Conservation (phyloP, 2,888 invertebrate genomes). For the Eugnorisma glareosa region DNA sequence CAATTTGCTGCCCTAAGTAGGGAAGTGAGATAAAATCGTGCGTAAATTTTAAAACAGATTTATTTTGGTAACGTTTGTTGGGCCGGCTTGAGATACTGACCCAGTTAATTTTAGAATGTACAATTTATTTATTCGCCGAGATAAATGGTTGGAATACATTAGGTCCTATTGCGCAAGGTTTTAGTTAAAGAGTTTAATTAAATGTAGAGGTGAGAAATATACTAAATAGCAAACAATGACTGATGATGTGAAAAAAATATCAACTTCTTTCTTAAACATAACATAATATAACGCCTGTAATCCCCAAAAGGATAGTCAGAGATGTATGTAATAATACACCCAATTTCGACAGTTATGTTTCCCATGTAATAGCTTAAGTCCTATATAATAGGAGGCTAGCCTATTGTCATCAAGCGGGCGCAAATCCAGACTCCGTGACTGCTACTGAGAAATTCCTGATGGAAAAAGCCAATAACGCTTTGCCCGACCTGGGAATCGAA, state of each 20-base stretch:
- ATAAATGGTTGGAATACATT: conserved; percentile 36
- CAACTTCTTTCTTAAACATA: neutral
- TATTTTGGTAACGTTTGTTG: conserved; percentile 32
- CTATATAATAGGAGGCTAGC: too few species aligned
- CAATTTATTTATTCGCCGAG: conserved; percentile 8
- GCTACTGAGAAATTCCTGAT: too few species aligned
- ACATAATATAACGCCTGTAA: too few species aligned
- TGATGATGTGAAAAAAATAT: neutral
- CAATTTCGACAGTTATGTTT: too few species aligned
- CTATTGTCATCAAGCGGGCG: too few species aligned
- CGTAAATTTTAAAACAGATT: conserved; percentile 54
- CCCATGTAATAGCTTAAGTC: too few species aligned
- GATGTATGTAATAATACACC: too few species aligned
- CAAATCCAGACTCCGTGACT: too few species aligned
- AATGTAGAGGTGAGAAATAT: neutral
- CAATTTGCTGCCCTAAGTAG: conserved; percentile 50
- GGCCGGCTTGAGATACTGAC: conserved; percentile 27
- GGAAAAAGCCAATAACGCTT: too few species aligned
- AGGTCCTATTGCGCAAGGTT: neutral
- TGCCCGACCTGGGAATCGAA: too few species aligned
- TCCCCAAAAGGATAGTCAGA: too few species aligned
- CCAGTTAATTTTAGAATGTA: conserved; percentile 24
- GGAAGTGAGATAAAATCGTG: conserved; percentile 46
- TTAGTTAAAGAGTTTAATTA: neutral
- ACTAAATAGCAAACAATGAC: neutral